Conservation (phyloP, 2,113 vertebrate genomes). For the Phaethon lepturus region DNA sequence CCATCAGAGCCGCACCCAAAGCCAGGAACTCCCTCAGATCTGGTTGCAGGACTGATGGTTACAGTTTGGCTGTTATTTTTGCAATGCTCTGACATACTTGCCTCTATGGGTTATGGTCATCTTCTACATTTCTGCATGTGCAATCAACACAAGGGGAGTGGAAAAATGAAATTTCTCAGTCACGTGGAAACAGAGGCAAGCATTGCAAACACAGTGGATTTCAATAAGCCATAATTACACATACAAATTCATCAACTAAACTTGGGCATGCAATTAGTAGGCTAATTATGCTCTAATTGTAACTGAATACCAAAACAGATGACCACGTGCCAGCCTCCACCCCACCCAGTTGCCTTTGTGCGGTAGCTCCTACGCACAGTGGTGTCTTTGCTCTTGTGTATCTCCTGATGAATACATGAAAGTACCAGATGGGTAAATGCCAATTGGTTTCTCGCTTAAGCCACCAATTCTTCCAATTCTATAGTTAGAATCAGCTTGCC, state of each 20-base stretch:
- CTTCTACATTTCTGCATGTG: background rate
- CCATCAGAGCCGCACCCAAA: background rate
- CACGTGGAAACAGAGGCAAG: background rate
- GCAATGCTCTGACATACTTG: background rate
- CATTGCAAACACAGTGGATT: constrained; percentile 19
- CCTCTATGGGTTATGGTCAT: background rate
- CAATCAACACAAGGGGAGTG: background rate
- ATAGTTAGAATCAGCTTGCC: background rate
- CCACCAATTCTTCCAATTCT: background rate
- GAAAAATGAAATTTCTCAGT: background rate
- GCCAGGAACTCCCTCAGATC: background rate
- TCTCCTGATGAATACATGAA: constrained; percentile 5
- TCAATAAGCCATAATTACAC: constrained; percentile 47
- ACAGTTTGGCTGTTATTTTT: background rate
- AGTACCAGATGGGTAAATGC: background rate
- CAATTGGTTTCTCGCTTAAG: background rate
- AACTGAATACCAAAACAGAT: constrained; percentile 43
- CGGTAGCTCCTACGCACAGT: background rate
- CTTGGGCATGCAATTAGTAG: constrained; percentile 28
- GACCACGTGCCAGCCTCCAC: background rate
- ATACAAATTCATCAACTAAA: constrained; percentile 34
- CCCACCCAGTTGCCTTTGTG: background rate
- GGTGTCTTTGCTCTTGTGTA: background rate
- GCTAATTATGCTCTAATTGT: constrained; percentile 44
- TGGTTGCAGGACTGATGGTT: background rate